Evolutionary conservation across 1,140 invertebrate species (phyloP), one percentile per base, ranked within the genome.

Genomic region (Wasmannia auropunctata): DNA sequence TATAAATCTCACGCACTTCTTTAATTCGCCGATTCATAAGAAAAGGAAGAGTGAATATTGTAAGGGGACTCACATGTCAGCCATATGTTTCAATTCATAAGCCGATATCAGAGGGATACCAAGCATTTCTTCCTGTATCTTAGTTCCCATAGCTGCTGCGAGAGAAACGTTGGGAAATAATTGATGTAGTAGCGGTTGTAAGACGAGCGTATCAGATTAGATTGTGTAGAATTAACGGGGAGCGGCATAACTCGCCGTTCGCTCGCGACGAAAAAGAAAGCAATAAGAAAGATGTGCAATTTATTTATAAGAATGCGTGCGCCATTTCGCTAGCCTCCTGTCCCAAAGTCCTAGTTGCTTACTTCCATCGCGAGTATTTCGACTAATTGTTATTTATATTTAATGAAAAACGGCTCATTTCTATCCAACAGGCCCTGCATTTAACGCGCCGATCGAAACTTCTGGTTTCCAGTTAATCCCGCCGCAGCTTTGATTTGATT

Each of bases 141-240:
- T 25, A 43, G n/a, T 67, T 80, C 76, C 46, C 76, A 80, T 67
- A n/a, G 14, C 14, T 76, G 28, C 60, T 25, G 43, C 28, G 62
- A 69, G 76, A 25, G 76, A 49, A 80, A 67, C 34, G 43, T 65
- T 79, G 43, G 3, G 43, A 67, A 80, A 80, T 80, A 37, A 54
- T 80, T 80, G 8, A 80, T 80, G 54, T 77, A 34, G 46, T 67
- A 67, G 43, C 60, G 31, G n/a, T 65, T 63, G 40, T 79, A 67
- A 79, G 49, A 67, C n/a, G 40, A 65, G 40, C 43, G 46, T 69
- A 54, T 77, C 74, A 54, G 63, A 69, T 80, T 43, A 54, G 14
- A 79, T 79, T 43, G 31, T 31, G 11, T 56, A 54, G 46, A 80
- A 69, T 80, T 80, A 80, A 37, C 62, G 22, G 22, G n/a, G 22